Percentiles rank a stretch among this genome's conserved stretches.
These are phyloP conservation scores for Peribatodes rhomboidaria DNA, from an alignment of 2,888 invertebrate genomes.

Conservation along the genomic window DNA sequence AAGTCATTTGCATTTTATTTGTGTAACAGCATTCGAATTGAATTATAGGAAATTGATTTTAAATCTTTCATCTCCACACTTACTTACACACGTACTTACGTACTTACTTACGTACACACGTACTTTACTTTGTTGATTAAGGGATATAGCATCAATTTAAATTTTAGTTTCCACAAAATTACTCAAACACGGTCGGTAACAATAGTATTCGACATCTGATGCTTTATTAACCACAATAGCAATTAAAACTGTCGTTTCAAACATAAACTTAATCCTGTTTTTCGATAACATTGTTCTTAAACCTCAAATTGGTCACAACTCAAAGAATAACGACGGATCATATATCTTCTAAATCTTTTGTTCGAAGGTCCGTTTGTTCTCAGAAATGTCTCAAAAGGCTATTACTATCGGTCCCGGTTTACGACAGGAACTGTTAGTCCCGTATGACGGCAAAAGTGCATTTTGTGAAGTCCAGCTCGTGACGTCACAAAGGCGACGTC, in stretches of 20 bases:
- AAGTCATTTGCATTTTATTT: constrained; percentile 22
- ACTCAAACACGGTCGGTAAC: not conserved
- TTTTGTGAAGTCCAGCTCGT: constrained; percentile 69
- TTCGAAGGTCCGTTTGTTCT: constrained; percentile 74
- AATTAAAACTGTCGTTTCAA: constrained; percentile 57
- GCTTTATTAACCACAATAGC: constrained; percentile 62
- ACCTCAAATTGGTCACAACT: constrained; percentile 81
- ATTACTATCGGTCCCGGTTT: constrained; percentile 78
- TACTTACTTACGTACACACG: not conserved
- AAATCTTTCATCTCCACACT: too few species aligned
- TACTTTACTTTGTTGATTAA: not conserved
- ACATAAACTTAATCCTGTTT: constrained; percentile 61
- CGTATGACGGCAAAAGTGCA: constrained; percentile 79
- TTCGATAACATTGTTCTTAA: constrained; percentile 69
- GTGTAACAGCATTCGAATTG: constrained; percentile 20
- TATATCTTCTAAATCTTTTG: constrained; percentile 76
- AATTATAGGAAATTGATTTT: constrained; percentile 17
- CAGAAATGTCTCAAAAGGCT: constrained; percentile 62
- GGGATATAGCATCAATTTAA: not conserved
- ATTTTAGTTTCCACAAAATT: not conserved
- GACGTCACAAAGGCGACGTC: constrained; percentile 78
- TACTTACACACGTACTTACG: too few species aligned
- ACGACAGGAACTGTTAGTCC: constrained; percentile 81
- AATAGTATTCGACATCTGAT: not conserved
- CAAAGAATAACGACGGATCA: constrained; percentile 70